Evolutionary conservation across 2,888 invertebrate genomes (phyloP).

Genomic region (Hydroisotoma schaefferi): DNA sequence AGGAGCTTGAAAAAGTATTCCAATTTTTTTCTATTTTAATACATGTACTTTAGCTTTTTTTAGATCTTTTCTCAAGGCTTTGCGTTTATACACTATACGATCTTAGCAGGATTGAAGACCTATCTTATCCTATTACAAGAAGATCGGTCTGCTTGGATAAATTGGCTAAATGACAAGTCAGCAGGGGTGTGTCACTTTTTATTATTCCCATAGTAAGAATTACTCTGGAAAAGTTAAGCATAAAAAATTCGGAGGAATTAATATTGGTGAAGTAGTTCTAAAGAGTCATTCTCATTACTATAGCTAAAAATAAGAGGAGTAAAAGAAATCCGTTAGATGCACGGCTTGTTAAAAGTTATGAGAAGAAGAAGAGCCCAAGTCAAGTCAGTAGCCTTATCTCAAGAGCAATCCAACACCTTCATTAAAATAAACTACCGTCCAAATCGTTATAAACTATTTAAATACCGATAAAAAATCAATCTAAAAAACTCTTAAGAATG

Average conservation of each 20-base stretch:
- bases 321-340: too few relatives aligned
- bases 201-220: too few relatives aligned
- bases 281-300: too few relatives aligned
- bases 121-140: background rate
- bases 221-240: too few relatives aligned
- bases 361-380: too few relatives aligned
- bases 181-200: background rate
- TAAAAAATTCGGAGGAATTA: background rate
- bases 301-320: too few relatives aligned
- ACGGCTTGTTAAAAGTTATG: too few relatives aligned
- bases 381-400: background rate
- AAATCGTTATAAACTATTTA: too few relatives aligned
- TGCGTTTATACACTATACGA: background rate
- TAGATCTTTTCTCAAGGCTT: background rate
- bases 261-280: too few relatives aligned
- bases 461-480: too few relatives aligned
- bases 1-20: background rate
- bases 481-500: too few relatives aligned
- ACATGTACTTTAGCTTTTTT: too few relatives aligned
- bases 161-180: background rate
- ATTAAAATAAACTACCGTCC: conserved; percentile 8
- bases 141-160: background rate
- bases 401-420: conserved; percentile 9
- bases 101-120: background rate
- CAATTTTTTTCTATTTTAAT: background rate